These are phyloP conservation scores for Acrossocheilus fasciatus DNA, from an alignment of 2,797 vertebrate species.

Conservation along the genomic window DNA sequence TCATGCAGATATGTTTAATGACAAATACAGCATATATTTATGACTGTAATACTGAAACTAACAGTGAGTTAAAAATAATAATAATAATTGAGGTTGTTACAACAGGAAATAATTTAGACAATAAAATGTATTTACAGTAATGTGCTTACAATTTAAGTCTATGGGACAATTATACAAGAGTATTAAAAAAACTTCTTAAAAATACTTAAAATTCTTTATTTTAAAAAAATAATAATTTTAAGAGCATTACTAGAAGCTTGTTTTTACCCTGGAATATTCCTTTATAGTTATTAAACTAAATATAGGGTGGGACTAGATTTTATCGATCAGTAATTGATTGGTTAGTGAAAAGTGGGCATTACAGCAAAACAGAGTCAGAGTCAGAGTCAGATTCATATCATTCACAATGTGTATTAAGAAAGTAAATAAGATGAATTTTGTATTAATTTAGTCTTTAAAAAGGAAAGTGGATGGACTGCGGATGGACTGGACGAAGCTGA, in stretches of 20 bases:
- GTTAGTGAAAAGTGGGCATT: background rate
- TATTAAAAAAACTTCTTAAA: background rate
- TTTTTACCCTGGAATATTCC: background rate
- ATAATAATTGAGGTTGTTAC: background rate
- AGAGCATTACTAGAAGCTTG: background rate
- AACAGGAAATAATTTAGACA: background rate
- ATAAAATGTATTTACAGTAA: background rate
- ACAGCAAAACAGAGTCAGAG: background rate
- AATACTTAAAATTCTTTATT: too few species aligned
- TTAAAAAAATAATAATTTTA: too few species aligned
- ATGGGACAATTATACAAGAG: background rate
- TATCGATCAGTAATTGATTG: background rate
- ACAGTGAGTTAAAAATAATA: background rate
- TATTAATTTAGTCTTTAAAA: background rate
- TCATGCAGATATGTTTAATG: background rate
- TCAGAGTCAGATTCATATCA: background rate
- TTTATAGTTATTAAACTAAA: background rate
- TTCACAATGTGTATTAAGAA: background rate
- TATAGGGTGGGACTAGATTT: background rate
- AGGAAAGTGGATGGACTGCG: background rate
- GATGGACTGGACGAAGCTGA: slow-evolving; percentile 12
- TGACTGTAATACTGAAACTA: background rate
- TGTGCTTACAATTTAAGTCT: background rate
- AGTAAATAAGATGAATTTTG: background rate
- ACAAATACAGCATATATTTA: background rate